Base-by-base conservation (phyloP, 2,888 invertebrate species). In the Nomada fucata region DNA sequence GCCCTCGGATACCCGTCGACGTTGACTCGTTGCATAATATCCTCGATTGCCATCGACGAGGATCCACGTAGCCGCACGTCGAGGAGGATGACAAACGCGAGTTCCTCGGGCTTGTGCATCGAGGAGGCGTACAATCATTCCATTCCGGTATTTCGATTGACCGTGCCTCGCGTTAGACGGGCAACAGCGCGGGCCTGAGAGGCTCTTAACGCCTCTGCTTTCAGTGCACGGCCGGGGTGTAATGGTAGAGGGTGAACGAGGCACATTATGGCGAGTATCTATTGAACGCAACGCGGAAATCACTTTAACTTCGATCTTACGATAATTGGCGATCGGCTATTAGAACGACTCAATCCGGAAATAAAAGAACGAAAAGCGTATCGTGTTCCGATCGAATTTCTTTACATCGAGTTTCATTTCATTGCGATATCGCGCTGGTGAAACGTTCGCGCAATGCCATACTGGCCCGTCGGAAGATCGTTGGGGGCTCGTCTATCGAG, bases 131-230 rank as follows among this genome's bases (percentile, higher is more conserved):
- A 79, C 60, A 78, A 74, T 80, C 69, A 84, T 70, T 65, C 72
- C 68, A 81, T 88, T 65, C 74, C 71, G 87, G 89, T 88, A 86
- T 87, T 87, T 85, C 86, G 86, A 88, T 83, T 86, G 87, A 81
- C 85, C 86, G 75, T 87, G 85, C 68, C 79, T n/a, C 13, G 78
- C 73, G 82, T 65, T 55, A 42, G 29, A 74, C 60, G 85, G 74
- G 88, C 86, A 84, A 86, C 76, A 60, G 79, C 53, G 70, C 63
- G 53, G 71, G 64, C 74, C 76, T 64, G 77, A 77, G 83, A 70
- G 67, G 65, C 82, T 80, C 83, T 87, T 83, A 79, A 84, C 79
- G 78, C 82, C 76, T 80, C 44, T 55, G 74, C 76, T 15, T 57
- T n/a, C 20, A 23, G 29, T 13, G 13, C 7, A 0, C 13, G 47